Evolutionary conservation across 2,888 invertebrate genomes (phyloP), one percentile per base, ranked within the genome.

Genomic region (Caenorhabditis drosophilae): DNA sequence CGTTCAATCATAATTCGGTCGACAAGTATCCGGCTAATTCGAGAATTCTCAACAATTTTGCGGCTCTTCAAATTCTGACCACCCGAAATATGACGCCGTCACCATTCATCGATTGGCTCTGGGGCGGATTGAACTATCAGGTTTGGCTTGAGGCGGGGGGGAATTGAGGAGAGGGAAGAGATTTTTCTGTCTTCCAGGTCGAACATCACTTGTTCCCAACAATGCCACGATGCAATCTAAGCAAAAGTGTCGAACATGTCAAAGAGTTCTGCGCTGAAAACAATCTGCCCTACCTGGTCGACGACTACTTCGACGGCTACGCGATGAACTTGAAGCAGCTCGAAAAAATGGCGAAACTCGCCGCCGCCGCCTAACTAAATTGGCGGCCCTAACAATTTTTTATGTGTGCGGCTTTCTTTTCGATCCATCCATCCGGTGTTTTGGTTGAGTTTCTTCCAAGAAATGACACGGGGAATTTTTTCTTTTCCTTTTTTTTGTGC

Each of bases 161-260:
- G n/a, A n/a, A n/a, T n/a, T n/a, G n/a, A n/a, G n/a, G n/a, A n/a
- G n/a, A n/a, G n/a, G n/a, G n/a, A n/a, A n/a, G n/a, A n/a, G n/a
- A n/a, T n/a, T n/a, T n/a, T n/a, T n/a, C n/a, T n/a, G 7, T 20
- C 35, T 45, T 62, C 26, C 58, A 80, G 74, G 73, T 81, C 41
- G 81, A 81, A 60, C 81, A 81, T 49, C 81, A 81, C 51, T 61
- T 82, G 42, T 81, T 82, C 77, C 81, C 81, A 22, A 81, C 81
- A 35, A 82, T 81, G 81, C 81, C 81, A 42, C 73, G 81, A 16
- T 76, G 76, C 61, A 81, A 82, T 46, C 66, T 81, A 41, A 77
- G 57, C 27, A 45, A 54, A 12, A 73, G 76, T 40, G 69, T 68
- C 62, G 51, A 69, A 23, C 55, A 73, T 46, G 81, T 81, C 26